phyloP scores from a whole-genome alignment of 2,888 invertebrate species.

The Flabesymbios commensalis region DNA sequence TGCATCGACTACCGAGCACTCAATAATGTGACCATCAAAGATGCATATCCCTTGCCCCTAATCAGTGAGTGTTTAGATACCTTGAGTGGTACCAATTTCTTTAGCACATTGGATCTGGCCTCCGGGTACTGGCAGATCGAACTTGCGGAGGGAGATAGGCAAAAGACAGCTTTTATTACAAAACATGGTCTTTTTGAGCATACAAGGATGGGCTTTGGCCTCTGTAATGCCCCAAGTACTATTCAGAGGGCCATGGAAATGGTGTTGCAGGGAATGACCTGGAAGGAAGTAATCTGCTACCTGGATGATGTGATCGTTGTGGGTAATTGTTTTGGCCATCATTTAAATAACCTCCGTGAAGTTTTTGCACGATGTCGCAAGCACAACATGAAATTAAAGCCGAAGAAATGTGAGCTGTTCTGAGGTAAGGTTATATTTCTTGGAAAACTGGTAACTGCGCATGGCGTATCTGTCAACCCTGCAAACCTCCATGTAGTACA shows the following conservation, averaged over 20 bases:
- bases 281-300: constrained; percentile 1
- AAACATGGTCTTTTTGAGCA: constrained; percentile 9
- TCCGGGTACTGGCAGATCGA: constrained; percentile 40
- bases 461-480: too few species aligned
- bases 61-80: constrained; percentile 26
- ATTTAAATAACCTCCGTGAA: background rate
- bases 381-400: background rate
- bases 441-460: too few species aligned
- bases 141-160: constrained; percentile 1
- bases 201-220: constrained; percentile 9
- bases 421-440: constrained; percentile 22
- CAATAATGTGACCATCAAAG: constrained; percentile 27
- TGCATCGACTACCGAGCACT: constrained; percentile 31
- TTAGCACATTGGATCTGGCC: constrained; percentile 32
- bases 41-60: constrained; percentile 28
- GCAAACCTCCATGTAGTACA: too few species aligned
- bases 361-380: background rate
- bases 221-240: constrained; percentile 8
- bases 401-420: constrained; percentile 14
- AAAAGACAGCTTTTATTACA: constrained; percentile 18
- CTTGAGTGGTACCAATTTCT: constrained; percentile 32
- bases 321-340: background rate
- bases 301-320: constrained; percentile 21
- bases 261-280: constrained; percentile 1
- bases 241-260: constrained; percentile 12